Base-by-base conservation (phyloP, 2,797 vertebrate species). In the Amblyopsis hoosieri region DNA sequence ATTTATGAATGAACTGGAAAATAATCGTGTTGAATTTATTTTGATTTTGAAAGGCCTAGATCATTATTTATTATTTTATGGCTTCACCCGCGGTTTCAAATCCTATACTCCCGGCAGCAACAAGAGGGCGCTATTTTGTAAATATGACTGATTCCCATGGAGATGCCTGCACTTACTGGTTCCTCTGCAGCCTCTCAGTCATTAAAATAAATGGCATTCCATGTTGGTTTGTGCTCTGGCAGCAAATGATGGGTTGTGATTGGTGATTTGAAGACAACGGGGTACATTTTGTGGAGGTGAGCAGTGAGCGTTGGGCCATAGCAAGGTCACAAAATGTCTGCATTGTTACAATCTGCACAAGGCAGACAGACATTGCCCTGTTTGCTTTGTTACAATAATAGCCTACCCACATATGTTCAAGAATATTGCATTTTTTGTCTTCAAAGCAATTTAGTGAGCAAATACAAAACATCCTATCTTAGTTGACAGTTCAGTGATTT, bases 61-160 rank as follows among this genome's bases (percentile, higher is more conserved):
- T 42, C 15, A 69, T 75, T 71, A 79, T 49, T 67, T 69, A 66
- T 67, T 68, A 74, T 80, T 76, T 78, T 76, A 69, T 14, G 52
- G 64, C 53, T 60, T 3, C 74, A 51, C 69, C 52, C 55, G 31
- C 53, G 31, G 53, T 51, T 2, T 48, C 64, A 79, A 66, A 74
- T 74, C 12, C 9, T n/a, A 11, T 85, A 57, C 85, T 61, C 59
- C 68, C 49, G 0, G 54, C 73, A 67, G 78, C 90, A 92, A 89
- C 91, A 90, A 87, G 93, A 90, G 92, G 86, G 90, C 90, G 86
- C 57, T 84, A 84, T 91, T 86, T 86, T 76, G 87, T 74, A 86
- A 59, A 83, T 45, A 81, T 89, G 84, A 37, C 55, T 52, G 14
- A 66, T 58, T 68, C 62, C 72, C 52, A 12, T 37, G 51, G 29